Percentiles rank a stretch among this genome's conserved stretches.
Conservation (phyloP, 2,888 invertebrate genomes). For the Chymomyza fuscimana region DNA sequence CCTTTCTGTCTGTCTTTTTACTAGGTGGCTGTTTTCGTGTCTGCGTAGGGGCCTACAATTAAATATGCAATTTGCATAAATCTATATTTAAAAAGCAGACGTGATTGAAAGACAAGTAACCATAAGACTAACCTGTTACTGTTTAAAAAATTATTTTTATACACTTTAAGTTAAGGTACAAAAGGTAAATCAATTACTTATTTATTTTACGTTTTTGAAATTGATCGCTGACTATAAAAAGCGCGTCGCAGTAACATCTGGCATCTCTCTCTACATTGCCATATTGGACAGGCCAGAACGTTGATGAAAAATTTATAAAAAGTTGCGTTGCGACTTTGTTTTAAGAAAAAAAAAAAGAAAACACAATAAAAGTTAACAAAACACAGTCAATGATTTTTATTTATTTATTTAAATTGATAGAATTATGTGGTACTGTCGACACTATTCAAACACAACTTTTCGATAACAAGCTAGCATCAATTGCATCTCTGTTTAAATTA, state of each 20-base stretch:
- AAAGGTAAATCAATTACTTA: no score
- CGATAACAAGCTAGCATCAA: neutral
- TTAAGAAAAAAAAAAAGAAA: neutral
- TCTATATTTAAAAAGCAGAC: no score
- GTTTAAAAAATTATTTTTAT: no score
- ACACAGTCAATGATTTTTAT: neutral
- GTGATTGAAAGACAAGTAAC: no score
- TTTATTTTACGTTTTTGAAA: no score
- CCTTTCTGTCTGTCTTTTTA: no score
- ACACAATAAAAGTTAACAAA: neutral
- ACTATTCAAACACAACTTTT: neutral
- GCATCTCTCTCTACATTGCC: neutral
- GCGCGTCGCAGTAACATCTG: neutral
- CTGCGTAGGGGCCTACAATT: no score
- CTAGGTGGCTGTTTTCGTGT: no score
- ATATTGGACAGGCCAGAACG: neutral
- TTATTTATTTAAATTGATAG: neutral
- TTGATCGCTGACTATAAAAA: neutral
- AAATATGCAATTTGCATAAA: no score
- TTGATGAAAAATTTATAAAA: neutral
- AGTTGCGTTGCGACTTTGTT: neutral
- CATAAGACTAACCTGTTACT: no score
- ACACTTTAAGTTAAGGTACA: no score
- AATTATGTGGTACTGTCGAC: neutral
- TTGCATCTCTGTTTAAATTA: slow-evolving; percentile 50